These are phyloP conservation scores for Lithosia quadra DNA, from an alignment of 2,888 invertebrate genomes.

Conservation along the genomic window DNA sequence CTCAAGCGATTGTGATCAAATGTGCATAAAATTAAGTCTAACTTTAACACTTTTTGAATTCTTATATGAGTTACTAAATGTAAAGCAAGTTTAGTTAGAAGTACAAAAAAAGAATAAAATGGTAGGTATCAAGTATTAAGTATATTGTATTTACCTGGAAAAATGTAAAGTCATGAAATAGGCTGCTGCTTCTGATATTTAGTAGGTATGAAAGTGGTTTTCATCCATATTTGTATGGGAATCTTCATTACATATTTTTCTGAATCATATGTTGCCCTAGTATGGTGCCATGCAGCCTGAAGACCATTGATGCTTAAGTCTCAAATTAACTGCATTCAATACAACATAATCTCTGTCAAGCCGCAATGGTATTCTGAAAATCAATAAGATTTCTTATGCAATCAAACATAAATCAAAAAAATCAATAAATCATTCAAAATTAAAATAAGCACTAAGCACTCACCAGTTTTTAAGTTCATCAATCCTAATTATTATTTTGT, in stretches of 20 bases:
- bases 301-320: no score
- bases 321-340: no score
- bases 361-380: not conserved
- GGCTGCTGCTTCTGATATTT: not conserved
- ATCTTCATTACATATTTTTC: not conserved
- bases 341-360: no score
- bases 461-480: not conserved
- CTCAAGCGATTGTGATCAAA: no score
- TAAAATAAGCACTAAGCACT: not conserved
- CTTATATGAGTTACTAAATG: no score
- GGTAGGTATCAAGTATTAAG: no score
- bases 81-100: no score
- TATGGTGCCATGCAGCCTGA: no score
- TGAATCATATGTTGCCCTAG: no score
- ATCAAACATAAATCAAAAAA: not conserved
- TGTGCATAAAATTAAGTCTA: no score
- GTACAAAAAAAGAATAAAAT: not conserved
- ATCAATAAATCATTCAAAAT: not conserved
- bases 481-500: not conserved
- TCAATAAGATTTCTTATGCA: not conserved
- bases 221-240: no score
- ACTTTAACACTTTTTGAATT: no score
- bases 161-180: not conserved
- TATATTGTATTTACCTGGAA: not conserved
- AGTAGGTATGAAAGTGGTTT: not conserved